phyloP scores from a whole-genome alignment of 92 coral and sea anemone species.

The Ricordea florida region DNA sequence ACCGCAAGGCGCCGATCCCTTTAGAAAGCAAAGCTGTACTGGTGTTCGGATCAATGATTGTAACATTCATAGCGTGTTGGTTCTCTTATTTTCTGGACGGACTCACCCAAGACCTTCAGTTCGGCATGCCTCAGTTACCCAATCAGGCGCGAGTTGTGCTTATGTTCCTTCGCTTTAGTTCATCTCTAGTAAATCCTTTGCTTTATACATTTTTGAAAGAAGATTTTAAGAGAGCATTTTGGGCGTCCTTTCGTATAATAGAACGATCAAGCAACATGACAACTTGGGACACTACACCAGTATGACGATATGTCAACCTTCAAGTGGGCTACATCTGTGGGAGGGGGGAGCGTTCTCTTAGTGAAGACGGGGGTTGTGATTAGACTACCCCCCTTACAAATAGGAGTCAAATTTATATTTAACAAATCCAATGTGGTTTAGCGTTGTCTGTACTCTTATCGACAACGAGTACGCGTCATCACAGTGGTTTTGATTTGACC shows the following conservation, averaged over 20 bases:
- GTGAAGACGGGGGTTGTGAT: too few relatives aligned
- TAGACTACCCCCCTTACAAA: too few relatives aligned
- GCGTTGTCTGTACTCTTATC: too few relatives aligned
- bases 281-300: background rate
- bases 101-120: constrained; percentile 33
- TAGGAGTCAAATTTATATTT: too few relatives aligned
- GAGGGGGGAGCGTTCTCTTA: too few relatives aligned
- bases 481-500: too few relatives aligned
- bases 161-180: constrained; percentile 62
- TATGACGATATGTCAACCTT: background rate
- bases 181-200: constrained; percentile 68
- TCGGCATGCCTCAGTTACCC: constrained; percentile 30
- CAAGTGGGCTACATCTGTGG: background rate
- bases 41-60: constrained; percentile 70
- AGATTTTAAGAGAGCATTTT: constrained; percentile 71
- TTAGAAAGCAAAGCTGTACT: constrained; percentile 68
- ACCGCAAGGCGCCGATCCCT: background rate
- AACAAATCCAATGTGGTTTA: too few relatives aligned
- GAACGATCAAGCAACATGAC: background rate
- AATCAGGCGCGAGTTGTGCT: constrained; percentile 26
- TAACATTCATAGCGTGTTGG: constrained; percentile 73
- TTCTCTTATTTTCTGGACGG: constrained; percentile 73
- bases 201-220: constrained; percentile 75
- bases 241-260: constrained; percentile 17
- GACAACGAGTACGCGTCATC: too few relatives aligned